Conservation (phyloP, 2,113 vertebrate genomes). For the Hydrolagus affinis region DNA sequence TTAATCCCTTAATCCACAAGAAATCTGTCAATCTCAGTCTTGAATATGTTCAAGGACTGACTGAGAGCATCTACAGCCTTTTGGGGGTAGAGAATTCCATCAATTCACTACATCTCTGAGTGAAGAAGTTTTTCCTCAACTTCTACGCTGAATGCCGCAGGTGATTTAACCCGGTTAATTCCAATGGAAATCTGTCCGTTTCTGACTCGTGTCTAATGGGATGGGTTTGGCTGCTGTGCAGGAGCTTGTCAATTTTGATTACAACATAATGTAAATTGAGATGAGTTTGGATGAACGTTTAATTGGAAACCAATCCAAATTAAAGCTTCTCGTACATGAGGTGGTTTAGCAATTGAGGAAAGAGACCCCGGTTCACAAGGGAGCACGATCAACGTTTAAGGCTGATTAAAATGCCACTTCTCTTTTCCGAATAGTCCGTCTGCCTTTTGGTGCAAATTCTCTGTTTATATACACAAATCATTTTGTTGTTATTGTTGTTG, state of each 20-base stretch:
- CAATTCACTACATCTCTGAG: too few relatives aligned
- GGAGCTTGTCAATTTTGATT: not conserved
- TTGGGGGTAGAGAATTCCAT: too few relatives aligned
- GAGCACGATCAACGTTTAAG: not conserved
- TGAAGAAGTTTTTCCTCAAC: too few relatives aligned
- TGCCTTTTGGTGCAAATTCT: not conserved
- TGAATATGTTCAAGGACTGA: too few relatives aligned
- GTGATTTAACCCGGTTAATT: too few relatives aligned
- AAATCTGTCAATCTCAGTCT: too few relatives aligned
- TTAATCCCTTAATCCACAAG: too few relatives aligned
- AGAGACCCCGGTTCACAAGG: not conserved
- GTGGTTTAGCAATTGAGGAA: not conserved
- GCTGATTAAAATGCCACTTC: not conserved
- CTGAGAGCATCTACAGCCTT: too few relatives aligned
- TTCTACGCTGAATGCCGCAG: too few relatives aligned
- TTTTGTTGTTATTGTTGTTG: too few relatives aligned
- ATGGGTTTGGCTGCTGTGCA: not conserved
- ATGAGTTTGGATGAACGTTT: not conserved
- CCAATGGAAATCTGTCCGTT: not conserved
- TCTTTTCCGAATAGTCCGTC: not conserved
- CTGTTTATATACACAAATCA: too few relatives aligned
- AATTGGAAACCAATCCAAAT: constrained; percentile 9
- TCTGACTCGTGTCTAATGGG: not conserved
- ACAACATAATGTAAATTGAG: not conserved
- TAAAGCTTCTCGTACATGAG: not conserved